Evolutionary conservation across 2,888 invertebrate genomes (phyloP), one percentile per base, ranked within the genome.

Genomic region (Brachyptera putata): DNA sequence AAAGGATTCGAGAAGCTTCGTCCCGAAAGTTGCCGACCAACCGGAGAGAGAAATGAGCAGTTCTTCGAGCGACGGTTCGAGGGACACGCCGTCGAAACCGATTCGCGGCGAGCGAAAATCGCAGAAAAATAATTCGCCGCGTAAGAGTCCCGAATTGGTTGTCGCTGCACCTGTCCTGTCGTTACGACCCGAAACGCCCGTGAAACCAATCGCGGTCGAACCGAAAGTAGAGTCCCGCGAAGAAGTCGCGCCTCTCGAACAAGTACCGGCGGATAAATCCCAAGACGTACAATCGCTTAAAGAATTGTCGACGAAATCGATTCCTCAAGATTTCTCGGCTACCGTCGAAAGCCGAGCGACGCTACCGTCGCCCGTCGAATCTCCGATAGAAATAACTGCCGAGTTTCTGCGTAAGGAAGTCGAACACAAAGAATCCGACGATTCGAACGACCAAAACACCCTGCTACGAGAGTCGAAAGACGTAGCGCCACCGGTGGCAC

Each of bases 401-500:
- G 11, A 5, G 5, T 30, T 11, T 5, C 34, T 11, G 11, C 7
- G 7, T 5, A 11, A 5, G 5, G 7, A 5, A 30, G 34, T 30
- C 34, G 34, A 30, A 30, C 7, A 30, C 34, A 30, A 7, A n/a
- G 41, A 5, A 5, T 9, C 41, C 41, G 41, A 14, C 9, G 41
- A n/a, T 14, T 41, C 4, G 34, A 34, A n/a, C 36, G 25, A 36
- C 18, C 39, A 24, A 14, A 30, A 9, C 14, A 14, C 1, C 21
- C 53, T 34, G 53, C 7, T 18, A 5, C 30, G 46, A 11, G 53
- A 53, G 36, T 34, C 56, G 56, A 53, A 64, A 66, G 4, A 63
- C 61, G 46, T 60, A 60, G 46, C 64, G 64, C 2, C 24, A 61
- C 58, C 24, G 61, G 56, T 26, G 13, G 11, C 63, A 14, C 59